Conservation (phyloP, 2,797 vertebrate species). For the Poeciliopsis turneri region DNA sequence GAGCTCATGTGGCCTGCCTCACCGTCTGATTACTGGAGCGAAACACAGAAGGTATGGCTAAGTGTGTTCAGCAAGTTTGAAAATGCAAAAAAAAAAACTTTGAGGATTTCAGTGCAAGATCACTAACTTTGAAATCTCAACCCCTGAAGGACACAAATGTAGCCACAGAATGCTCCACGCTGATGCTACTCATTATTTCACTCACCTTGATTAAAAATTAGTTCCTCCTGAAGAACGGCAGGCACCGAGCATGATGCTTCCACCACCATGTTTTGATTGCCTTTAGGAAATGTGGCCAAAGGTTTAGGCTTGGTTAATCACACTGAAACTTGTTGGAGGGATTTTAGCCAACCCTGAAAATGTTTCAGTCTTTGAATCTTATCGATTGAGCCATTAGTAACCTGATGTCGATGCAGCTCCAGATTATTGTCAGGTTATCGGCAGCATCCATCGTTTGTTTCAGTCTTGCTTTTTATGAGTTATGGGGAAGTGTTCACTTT, state of each 20-base stretch:
- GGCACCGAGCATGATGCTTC: not conserved
- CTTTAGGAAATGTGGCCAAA: not conserved
- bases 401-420: too few species aligned
- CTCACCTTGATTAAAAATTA: not conserved
- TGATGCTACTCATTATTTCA: not conserved
- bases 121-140: not conserved
- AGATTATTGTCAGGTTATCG: not conserved
- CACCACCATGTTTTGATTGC: not conserved
- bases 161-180: not conserved
- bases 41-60: constrained; percentile 38
- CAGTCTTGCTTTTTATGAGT: not conserved
- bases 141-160: not conserved
- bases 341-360: not conserved
- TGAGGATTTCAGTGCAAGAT: not conserved
- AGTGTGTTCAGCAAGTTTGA: constrained; percentile 1
- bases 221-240: not conserved
- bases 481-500: not conserved
- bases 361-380: not conserved
- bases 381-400: not conserved
- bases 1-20: constrained; percentile 61
- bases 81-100: constrained; percentile 5
- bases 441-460: not conserved
- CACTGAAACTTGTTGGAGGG: not conserved
- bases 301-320: not conserved
- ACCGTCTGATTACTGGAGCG: constrained; percentile 50